Evolutionary conservation across 2,113 vertebrate species (phyloP), one percentile per base, ranked within the genome.

Genomic region (Hystrix cristata): DNA sequence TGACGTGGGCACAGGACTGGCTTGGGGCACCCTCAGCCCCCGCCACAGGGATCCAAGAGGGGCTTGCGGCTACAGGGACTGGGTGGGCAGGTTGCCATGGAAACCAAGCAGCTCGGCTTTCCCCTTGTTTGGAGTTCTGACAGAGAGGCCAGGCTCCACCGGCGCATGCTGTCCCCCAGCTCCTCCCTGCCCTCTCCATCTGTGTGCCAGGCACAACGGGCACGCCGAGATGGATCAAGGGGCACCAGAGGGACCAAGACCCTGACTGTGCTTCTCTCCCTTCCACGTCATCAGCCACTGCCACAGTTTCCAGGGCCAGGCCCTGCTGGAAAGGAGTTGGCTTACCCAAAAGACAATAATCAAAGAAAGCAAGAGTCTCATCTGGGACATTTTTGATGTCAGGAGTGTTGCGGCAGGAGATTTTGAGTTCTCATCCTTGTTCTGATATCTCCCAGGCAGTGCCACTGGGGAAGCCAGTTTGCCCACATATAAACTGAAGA

Each of bases 51-150:
- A 38, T 79, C 46, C 3, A 31, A 34, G 43, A 81, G 62, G 93
- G 96, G 29, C 90, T 93, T 9, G 69, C 64, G 72, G 90, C 95
- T 95, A 92, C 64, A 83, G 91, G 87, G 64, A 89, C 83, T 0
- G 1, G 93, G 96, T 93, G 80, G 96, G 92, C 94, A 97, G 83
- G 95, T 97, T 92, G n/a, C 87, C 96, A 46, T 92, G 92, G 97
- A 80, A 97, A 98, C 96, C 38, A 64, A 97, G 69, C 90, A 84
- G 86, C 53, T 95, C 0, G 57, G 53, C 94, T 90, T 95, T 91
- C 43, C 71, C 79, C 81, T 51, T 19, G 62, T 81, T 91, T 89
- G 79, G 91, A 72, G 62, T 90, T 94, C 91, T 87, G 80, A 91
- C 69, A 87, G 80, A 65, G 74, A 94, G 46, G 46, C 72, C 93